Evolutionary conservation across 2,797 vertebrate genomes (phyloP), one percentile per base, ranked within the genome.

Genomic region (Pyrocephalus nanus): DNA sequence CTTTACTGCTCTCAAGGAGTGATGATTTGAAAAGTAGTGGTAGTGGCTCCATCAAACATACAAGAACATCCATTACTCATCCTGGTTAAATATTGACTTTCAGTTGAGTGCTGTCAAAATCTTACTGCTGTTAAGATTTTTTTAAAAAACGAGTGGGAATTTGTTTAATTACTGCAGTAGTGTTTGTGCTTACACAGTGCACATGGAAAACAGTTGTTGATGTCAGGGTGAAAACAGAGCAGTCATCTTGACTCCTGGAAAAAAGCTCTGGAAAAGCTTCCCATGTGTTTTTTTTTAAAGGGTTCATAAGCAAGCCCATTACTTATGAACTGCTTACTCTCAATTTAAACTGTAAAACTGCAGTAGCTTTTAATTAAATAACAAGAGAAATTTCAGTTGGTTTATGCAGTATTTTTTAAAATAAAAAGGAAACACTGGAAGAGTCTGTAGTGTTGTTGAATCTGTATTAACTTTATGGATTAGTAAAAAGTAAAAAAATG

Each of bases 401-500:
- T 82, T 79, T 91, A 8, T 92, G 8, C 17, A 42, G 62, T 64
- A 34, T 36, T 81, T 40, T 61, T 67, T 95, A 67, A 27, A 54
- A 80, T 43, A 29, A 60, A 69, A 69, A 32, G 60, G 43, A 51
- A 62, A 38, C 36, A 14, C 54, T 93, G 64, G 73, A 70, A 83
- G 92, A 25, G 26, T 76, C 73, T 93, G 5, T 81, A 70, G 15
- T 92, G 43, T 53, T 95, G 16, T 81, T 86, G 51, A 86, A 54
- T 78, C n/a, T 93, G 45, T 95, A 21, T 88, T 66, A 96, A 30
- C 16, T 92, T 84, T 92, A 54, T 62, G 26, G 51, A 73, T 86
- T 96, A 92, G 45, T 95, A 80, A 87, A 81, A 55, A 96, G 45
- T 69, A 30, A 93, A 95, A 43, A 96, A 90, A 18, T 65, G 40